These are phyloP conservation scores for Lordiphosa clarofinis DNA, from an alignment of 1,140 invertebrate genomes.

Conservation along the genomic window DNA sequence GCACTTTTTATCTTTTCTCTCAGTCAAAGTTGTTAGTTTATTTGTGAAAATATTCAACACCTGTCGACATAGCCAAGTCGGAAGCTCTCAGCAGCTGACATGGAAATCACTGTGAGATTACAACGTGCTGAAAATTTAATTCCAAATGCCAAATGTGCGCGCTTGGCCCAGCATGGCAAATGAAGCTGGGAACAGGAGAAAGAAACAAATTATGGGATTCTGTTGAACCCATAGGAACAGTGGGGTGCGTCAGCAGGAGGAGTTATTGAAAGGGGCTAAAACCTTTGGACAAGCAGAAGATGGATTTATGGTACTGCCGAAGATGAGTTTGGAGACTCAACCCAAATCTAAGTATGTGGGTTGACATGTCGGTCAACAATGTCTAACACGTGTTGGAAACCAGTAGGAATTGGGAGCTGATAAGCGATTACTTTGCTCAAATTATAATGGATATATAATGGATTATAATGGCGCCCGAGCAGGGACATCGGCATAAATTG, in stretches of 20 bases:
- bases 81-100: conserved; percentile 23
- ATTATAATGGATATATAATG: too few species aligned
- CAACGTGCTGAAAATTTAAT: conserved; percentile 54
- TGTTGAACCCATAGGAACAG: conserved; percentile 4
- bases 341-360: too few species aligned
- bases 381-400: too few species aligned
- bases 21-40: conserved; percentile 15
- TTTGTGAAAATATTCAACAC: conserved; percentile 42
- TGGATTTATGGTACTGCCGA: too few species aligned
- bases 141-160: conserved; percentile 16
- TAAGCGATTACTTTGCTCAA: too few species aligned
- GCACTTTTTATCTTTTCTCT: conserved; percentile 28
- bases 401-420: too few species aligned
- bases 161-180: conserved; percentile 14
- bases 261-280: not conserved
- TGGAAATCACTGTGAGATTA: conserved; percentile 16
- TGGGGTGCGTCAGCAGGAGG: not conserved
- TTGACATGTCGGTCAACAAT: too few species aligned
- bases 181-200: conserved; percentile 16
- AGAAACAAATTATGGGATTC: conserved; percentile 1
- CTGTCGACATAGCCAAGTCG: conserved; percentile 35
- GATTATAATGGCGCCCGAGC: too few species aligned
- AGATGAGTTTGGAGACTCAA: too few species aligned
- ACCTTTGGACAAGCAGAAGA: not conserved
- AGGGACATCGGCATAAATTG: too few species aligned